These are phyloP conservation scores for Phocoena phocoena DNA, from an alignment of 2,113 vertebrate genomes.

Conservation along the genomic window DNA sequence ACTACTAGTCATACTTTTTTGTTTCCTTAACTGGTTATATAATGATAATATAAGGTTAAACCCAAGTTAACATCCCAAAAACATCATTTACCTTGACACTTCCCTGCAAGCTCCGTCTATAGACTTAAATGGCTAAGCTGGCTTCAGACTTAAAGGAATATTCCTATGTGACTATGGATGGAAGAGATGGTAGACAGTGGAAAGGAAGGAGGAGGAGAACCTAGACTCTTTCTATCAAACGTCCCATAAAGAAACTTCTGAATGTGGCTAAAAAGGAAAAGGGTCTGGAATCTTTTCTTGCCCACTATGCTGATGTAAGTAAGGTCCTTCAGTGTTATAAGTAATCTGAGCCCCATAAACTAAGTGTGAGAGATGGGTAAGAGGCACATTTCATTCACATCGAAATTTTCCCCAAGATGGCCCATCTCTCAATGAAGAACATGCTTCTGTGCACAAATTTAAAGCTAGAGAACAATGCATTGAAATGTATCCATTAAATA, in stretches of 20 bases:
- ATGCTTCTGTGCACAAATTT: not conserved
- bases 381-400: not conserved
- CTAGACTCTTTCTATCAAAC: not conserved
- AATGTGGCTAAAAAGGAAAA: not conserved
- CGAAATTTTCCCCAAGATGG: not conserved
- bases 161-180: not conserved
- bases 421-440: slow-evolving; percentile 9
- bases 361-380: not conserved
- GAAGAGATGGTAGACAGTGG: not conserved
- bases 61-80: not conserved
- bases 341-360: not conserved
- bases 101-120: not conserved
- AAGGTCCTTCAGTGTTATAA: not conserved
- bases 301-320: not conserved
- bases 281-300: not conserved
- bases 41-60: not conserved
- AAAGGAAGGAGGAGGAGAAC: not conserved
- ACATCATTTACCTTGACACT: not conserved
- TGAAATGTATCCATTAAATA: slow-evolving; percentile 27
- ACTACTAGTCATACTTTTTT: not conserved
- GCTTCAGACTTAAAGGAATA: not conserved
- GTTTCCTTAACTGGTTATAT: slow-evolving; percentile 19
- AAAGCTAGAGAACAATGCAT: not conserved
- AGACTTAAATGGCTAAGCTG: not conserved
- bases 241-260: not conserved